Percentiles rank a stretch among this genome's conserved stretches.
These are phyloP conservation scores for Hirudo medicinalis DNA, from an alignment of 1,140 invertebrate species.

Conservation along the genomic window DNA sequence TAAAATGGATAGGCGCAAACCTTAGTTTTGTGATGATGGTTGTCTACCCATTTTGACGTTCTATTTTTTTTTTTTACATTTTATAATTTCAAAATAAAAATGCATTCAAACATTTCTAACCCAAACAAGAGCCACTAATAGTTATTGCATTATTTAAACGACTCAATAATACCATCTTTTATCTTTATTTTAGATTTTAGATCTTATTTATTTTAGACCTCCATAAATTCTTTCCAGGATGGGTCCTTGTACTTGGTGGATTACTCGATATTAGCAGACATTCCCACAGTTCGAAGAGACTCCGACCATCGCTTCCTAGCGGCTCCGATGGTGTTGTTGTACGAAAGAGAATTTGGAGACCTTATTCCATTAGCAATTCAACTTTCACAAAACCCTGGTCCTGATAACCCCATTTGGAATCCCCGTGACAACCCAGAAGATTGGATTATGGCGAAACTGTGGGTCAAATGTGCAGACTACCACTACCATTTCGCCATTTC, in stretches of 20 bases:
- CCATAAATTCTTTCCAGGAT: slow-evolving; percentile 13
- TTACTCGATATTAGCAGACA: slow-evolving; percentile 19
- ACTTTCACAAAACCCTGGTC: slow-evolving; percentile 15
- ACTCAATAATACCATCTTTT: not conserved
- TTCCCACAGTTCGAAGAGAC: slow-evolving; percentile 16
- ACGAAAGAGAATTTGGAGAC: slow-evolving; percentile 17
- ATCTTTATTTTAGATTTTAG: not conserved
- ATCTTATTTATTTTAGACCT: not conserved
- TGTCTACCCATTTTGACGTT: no score
- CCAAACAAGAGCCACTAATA: no score
- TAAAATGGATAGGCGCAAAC: no score
- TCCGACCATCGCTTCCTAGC: slow-evolving; percentile 19
- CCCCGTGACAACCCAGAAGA: slow-evolving; percentile 20
- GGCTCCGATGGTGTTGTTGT: slow-evolving; percentile 17
- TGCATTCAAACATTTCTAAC: no score
- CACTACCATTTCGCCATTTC: slow-evolving; percentile 21
- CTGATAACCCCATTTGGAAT: slow-evolving; percentile 20
- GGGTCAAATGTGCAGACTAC: slow-evolving; percentile 21
- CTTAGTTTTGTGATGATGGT: no score
- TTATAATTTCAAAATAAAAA: no score
- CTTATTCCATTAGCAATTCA: slow-evolving; percentile 20
- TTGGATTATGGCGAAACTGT: slow-evolving; percentile 22
- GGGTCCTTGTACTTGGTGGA: slow-evolving; percentile 18
- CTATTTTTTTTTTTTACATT: no score
- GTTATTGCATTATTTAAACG: not conserved